Base-by-base conservation (phyloP, 2,888 invertebrate genomes). In the Eudiplozoon nipponicum region DNA sequence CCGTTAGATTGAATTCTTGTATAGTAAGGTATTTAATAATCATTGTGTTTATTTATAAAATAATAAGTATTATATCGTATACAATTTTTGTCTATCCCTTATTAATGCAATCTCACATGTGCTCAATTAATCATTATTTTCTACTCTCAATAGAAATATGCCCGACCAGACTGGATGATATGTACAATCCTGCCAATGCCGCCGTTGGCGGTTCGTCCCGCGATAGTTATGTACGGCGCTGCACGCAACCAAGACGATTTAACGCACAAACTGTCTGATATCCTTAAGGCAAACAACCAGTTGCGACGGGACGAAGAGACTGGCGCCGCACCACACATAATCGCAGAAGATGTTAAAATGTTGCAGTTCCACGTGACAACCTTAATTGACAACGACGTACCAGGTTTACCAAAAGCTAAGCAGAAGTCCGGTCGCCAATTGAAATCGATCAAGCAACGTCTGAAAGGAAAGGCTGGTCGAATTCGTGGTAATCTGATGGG, bases 401-500 rank as follows among this genome's bases (percentile, higher is more conserved):
- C 94, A 28, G 86, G 90, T 1, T 70, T 86, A 68, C 84, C 84
- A 4, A 52, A 61, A 59, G 94, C 94, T 7, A 80, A 84, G 70
- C 94, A 98, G 58, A 98, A 98, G 60, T 86, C 86, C 1, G 94
- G 94, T 2, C 74, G 94, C 55, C 94, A 94, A 0, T 61, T 98
- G 5, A 98, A 98, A 63, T 84, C 94, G 0, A 67, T 98, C 38
- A 94, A 94, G 58, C 77, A 86, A 2, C 69, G 94, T 34, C 50
- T 67, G 45, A 90, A 90, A 61, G 86, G 90, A 17, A 98, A 98
- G 56, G 94, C 98, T 69, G 94, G 94, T 0, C 68, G 94, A 52
- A 90, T 98, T 52, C 68, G 94, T 60, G 94, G 94, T 51, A 98
- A 98, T 60, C 68, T 98, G 51, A 98, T 98, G 94, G 94, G 94